Base-by-base conservation (phyloP, 2,797 vertebrate genomes). In the Eidolon dupreanum region DNA sequence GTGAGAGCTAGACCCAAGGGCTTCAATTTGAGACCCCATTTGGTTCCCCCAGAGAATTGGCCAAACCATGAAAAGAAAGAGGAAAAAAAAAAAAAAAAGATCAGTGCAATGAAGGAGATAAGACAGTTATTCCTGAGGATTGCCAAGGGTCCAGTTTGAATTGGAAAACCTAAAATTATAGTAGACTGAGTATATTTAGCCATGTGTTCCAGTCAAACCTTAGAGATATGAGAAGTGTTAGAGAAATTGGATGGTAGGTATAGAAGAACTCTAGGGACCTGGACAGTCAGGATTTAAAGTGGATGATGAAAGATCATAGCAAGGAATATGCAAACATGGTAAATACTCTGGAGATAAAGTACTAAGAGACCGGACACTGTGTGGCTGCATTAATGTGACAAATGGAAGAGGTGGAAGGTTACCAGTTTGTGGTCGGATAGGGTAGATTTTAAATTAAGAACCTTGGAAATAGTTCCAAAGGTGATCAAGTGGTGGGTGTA, bases 401-500 rank as follows among this genome's bases (percentile, higher is more conserved):
- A 13, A 10, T 57, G 15, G 53, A 53, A 12, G 53, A 84, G 46
- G 10, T 53, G 6, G 36, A 38, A 57, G n/a, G 36, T 49, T 22
- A 33, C 16, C 8, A 16, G 49, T 31, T 41, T 70, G 22, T 57
- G 43, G 12, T 79, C n/a, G 2, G 68, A 77, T 5, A 71, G 68
- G 61, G 33, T 11, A 71, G 46, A 17, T 8, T 75, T 83, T 61
- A 93, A 83, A 71, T 73, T 51, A 51, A 93, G 70, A 78, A 26
- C 41, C 49, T 81, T 84, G 83, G 88, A 59, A 59, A 31, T 5
- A 1, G 46, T 95, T 93, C 36, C 61, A 79, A 68, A 73, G 74
- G 53, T 88, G 89, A 81, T 79, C 65, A 51, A 91, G 74, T 43
- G 65, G 57, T n/a, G 53, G 22, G 53, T 68, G 5, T 78, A 26